A percentile compares a stretch with the other conserved stretches of the same genome.
These are phyloP conservation scores for Rhinoderma darwinii DNA, from an alignment of 2,113 vertebrate genomes.

Conservation along the genomic window DNA sequence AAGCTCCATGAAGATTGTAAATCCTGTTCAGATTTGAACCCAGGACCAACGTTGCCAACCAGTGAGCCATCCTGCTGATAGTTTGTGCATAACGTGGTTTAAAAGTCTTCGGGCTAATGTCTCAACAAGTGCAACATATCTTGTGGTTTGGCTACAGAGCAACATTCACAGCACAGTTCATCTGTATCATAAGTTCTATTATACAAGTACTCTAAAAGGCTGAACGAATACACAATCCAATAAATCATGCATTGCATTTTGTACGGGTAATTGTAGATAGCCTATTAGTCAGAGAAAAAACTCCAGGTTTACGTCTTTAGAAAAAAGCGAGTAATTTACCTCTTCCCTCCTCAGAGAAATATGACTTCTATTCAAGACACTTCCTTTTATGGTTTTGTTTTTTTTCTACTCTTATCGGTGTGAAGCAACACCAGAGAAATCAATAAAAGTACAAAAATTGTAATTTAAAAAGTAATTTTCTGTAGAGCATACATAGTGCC, in stretches of 20 bases:
- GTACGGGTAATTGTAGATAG: conserved; percentile 2
- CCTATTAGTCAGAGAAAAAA: neutral
- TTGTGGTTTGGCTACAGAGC: neutral
- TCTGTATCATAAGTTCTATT: neutral
- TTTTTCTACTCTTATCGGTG: conserved; percentile 59
- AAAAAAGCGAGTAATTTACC: conserved; percentile 32
- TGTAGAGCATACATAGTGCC: conserved; percentile 54
- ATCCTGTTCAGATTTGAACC: neutral
- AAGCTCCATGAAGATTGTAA: neutral
- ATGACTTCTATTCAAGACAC: conserved; percentile 60
- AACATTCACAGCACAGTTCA: neutral
- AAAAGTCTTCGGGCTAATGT: neutral
- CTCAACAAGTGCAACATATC: neutral
- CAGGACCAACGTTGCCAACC: too few relatives aligned
- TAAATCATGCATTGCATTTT: neutral
- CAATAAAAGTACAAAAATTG: conserved; percentile 56
- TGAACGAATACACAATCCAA: neutral
- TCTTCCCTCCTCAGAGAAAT: conserved; percentile 55
- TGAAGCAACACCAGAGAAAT: conserved; percentile 65
- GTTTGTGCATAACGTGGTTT: neutral
- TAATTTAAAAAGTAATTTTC: conserved; percentile 60
- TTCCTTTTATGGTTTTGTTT: conserved; percentile 64
- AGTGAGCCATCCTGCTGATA: too few relatives aligned
- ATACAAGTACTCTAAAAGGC: neutral
- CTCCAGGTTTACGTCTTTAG: conserved; percentile 25